Conservation (phyloP, 2,797 vertebrate genomes). For the Furcifer pardalis region DNA sequence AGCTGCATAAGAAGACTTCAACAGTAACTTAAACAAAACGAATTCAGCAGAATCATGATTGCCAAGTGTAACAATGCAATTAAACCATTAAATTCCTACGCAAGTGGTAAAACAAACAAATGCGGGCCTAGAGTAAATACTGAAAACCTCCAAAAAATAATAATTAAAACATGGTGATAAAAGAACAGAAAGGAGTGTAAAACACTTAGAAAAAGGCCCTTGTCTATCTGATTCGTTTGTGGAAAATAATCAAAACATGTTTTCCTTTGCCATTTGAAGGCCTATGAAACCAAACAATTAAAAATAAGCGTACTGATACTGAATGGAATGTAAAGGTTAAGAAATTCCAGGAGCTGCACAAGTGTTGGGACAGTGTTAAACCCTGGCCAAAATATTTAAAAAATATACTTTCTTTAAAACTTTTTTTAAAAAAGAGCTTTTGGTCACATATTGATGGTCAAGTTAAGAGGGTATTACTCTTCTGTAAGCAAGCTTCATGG, state of each 20-base stretch:
- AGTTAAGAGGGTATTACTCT: not conserved
- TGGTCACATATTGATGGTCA: conserved; percentile 18
- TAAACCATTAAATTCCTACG: conserved; percentile 50
- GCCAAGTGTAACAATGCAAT: conserved; percentile 45
- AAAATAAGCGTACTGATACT: conserved; percentile 15
- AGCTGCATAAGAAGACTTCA: conserved; percentile 11
- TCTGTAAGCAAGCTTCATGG: not conserved
- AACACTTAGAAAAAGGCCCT: conserved; percentile 59
- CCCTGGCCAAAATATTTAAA: too few species aligned
- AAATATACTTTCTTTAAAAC: not conserved
- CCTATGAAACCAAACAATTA: not conserved
- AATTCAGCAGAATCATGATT: conserved; percentile 42
- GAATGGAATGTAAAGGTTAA: not conserved
- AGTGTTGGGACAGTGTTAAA: too few species aligned
- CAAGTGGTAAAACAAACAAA: conserved; percentile 63
- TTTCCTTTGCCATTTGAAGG: conserved; percentile 30
- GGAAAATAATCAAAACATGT: conserved; percentile 27
- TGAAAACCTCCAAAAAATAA: conserved; percentile 63
- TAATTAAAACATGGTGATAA: conserved; percentile 68
- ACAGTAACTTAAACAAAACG: not conserved
- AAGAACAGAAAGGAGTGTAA: conserved; percentile 65
- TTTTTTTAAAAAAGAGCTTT: conserved; percentile 3
- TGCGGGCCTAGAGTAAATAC: conserved; percentile 63
- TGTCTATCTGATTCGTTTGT: conserved; percentile 63
- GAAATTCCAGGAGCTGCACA: not conserved